Evolutionary conservation across 2,888 invertebrate species (phyloP).

Genomic region (Coecobrya sp.): DNA sequence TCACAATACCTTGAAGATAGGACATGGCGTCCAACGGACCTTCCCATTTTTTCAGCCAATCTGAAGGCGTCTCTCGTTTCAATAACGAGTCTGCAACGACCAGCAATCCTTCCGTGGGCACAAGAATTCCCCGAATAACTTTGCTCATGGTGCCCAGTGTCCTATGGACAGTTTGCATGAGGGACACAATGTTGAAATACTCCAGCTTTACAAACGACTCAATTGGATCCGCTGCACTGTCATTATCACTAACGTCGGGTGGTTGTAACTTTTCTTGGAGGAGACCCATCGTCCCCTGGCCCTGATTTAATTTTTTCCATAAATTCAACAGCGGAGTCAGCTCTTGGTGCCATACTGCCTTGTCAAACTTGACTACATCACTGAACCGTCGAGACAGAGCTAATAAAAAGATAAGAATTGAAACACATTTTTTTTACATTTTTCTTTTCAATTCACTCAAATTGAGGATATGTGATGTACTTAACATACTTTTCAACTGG

Average conservation of each 20-base stretch:
- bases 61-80: constrained; percentile 91
- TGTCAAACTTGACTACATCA: constrained; percentile 88
- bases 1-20: constrained; percentile 90
- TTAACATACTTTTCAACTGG: constrained; percentile 89
- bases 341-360: constrained; percentile 90
- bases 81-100: constrained; percentile 89
- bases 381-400: constrained; percentile 88
- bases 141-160: constrained; percentile 90
- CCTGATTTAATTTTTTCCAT: constrained; percentile 93
- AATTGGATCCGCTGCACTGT: constrained; percentile 88
- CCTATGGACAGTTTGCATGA: constrained; percentile 90
- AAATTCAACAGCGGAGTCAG: constrained; percentile 92
- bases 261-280: constrained; percentile 87
- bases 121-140: constrained; percentile 90
- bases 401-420: no score
- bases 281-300: constrained; percentile 86
- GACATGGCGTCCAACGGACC: constrained; percentile 90
- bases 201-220: constrained; percentile 91
- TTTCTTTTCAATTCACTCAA: no score
- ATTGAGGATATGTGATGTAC: neutral
- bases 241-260: constrained; percentile 86
- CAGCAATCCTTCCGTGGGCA: constrained; percentile 88
- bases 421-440: no score
- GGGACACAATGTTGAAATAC: constrained; percentile 89
- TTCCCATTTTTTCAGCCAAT: constrained; percentile 92